Base-by-base conservation (phyloP, 2,888 invertebrate genomes). In the Metacarcinus magister region DNA sequence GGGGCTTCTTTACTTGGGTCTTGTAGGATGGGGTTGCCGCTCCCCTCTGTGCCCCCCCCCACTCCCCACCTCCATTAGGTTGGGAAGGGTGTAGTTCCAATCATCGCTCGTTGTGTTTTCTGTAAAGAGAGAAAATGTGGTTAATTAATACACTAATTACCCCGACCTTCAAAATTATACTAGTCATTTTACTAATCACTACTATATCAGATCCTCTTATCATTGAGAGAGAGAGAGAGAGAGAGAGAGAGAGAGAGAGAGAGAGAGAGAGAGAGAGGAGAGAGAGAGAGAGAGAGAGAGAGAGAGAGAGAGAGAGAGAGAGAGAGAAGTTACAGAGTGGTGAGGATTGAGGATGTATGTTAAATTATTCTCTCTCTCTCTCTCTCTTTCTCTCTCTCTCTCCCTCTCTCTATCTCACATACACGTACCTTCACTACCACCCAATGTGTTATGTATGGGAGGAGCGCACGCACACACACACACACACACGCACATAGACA, bases 81-180 rank as follows among this genome's bases (percentile, higher is more conserved):
- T 95, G 13, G 96, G 96, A 2, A 96, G 82, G 43, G 96, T 96
- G 75, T 96, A 96, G 82, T 96, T 96, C 96, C 96, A 96, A 60
- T 92, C 95, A 82, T 96, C 94, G 82, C 75, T 94, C 1, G 94
- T 95, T 48, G 95, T 96, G 46, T 95, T 93, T 67, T 95, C 96
- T 96, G 96, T 0, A 96, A 23, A 4, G 23, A 23, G 67, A 67
- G 67, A 67, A 23, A 67, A 48, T 48, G 13, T 48, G 48, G 48
- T 5, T 48, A n/a, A n/a, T 48, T 48, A 48, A 48, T 48, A 5
- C 48, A 5, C 48, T 48, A 48, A 48, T 48, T 13, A 48, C 48
- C n/a, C 48, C 13, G 7, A 48, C 48, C 5, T 8, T 48, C 48
- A 5, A 5, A 48, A 48, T 48, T 13, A 48, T 48, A 48, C 13